Evolutionary conservation across 2,797 vertebrate genomes (phyloP).

Genomic region (Numenius phaeopus): DNA sequence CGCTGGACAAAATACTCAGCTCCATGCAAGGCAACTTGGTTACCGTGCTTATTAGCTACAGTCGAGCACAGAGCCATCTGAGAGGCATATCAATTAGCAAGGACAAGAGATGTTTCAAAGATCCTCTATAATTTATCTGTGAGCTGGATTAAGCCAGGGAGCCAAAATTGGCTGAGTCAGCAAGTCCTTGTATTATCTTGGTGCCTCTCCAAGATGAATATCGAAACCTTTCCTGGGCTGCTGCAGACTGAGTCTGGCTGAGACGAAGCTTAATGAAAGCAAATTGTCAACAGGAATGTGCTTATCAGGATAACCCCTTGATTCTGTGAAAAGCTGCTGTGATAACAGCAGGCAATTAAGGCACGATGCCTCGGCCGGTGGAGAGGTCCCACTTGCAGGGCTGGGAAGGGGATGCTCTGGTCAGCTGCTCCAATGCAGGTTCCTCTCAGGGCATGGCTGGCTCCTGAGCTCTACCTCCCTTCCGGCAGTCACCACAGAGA

Average conservation of each 20-base stretch:
- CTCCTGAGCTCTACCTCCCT: background rate
- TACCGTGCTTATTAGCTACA: background rate
- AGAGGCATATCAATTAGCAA: background rate
- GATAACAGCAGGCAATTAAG: background rate
- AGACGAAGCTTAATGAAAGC: background rate
- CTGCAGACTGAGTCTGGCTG: background rate
- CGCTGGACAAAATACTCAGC: background rate
- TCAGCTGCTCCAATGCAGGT: background rate
- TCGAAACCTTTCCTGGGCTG: background rate
- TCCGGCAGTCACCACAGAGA: accelerated
- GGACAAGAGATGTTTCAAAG: background rate
- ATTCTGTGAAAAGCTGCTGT: background rate
- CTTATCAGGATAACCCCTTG: background rate
- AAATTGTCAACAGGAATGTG: accelerated
- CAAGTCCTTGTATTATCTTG: background rate
- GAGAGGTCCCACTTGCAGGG: background rate
- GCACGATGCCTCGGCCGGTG: accelerated
- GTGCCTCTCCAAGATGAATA: background rate
- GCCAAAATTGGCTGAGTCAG: background rate
- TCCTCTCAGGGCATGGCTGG: accelerated
- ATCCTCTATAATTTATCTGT: background rate
- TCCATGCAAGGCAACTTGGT: background rate
- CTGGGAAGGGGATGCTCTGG: background rate
- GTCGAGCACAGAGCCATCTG: background rate
- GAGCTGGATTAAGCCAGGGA: background rate